Evolutionary conservation across 2,797 vertebrate genomes (phyloP).

Genomic region (Danio choprae): DNA sequence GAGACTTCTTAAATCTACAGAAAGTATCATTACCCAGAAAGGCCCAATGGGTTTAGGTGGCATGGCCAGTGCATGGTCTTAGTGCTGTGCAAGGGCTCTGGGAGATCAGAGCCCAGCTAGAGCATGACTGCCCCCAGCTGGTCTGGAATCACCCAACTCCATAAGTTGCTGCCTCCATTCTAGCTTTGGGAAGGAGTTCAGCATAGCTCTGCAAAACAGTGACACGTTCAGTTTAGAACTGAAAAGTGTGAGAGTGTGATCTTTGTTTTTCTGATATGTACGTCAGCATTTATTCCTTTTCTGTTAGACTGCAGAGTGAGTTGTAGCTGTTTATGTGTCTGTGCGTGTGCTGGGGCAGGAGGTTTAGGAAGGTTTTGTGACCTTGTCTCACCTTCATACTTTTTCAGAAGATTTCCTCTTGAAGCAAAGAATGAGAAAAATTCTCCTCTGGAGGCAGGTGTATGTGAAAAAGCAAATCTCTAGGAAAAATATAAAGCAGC

Average conservation of each 20-base stretch:
- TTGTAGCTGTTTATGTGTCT: conserved; percentile 33
- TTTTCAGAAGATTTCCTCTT: conserved; percentile 57
- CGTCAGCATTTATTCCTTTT: conserved; percentile 37
- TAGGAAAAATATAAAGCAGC: conserved; percentile 46
- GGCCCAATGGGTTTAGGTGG: conserved; percentile 66
- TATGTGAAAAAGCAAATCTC: conserved; percentile 65
- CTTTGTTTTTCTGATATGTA: conserved; percentile 51
- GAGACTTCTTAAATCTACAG: conserved; percentile 82
- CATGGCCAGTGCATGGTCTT: conserved; percentile 74
- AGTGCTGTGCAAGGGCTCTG: conserved; percentile 66
- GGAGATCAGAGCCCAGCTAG: conserved; percentile 41
- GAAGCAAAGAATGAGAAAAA: conserved; percentile 51
- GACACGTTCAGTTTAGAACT: not conserved
- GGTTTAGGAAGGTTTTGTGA: conserved; percentile 55
- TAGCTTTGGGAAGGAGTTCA: conserved; percentile 72
- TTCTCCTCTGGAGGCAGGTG: conserved; percentile 63
- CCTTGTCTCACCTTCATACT: conserved; percentile 52
- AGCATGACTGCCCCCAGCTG: conserved; percentile 24
- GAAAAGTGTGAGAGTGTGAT: conserved; percentile 62
- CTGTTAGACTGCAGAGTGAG: conserved; percentile 30
- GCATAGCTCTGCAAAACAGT: conserved; percentile 37
- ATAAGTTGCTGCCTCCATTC: conserved; percentile 70
- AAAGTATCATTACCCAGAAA: conserved; percentile 80
- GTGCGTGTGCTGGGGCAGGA: not conserved
- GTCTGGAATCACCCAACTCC: conserved; percentile 38